Percentiles rank a stretch among this genome's conserved stretches.
phyloP scores from a whole-genome alignment of 2,113 vertebrate genomes.

The Ciconia boyciana region DNA sequence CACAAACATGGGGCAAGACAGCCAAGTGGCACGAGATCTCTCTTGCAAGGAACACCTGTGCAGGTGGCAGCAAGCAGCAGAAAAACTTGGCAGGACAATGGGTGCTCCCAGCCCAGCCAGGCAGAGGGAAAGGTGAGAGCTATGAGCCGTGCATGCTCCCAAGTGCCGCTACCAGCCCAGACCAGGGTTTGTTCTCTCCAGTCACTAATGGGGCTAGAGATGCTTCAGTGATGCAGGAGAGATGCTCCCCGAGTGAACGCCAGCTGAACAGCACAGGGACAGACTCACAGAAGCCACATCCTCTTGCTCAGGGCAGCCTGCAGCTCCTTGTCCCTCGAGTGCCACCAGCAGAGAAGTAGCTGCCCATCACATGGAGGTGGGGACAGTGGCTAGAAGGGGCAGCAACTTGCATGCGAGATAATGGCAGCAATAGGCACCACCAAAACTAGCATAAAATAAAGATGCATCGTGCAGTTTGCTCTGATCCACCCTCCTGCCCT shows the following conservation, averaged over 20 bases:
- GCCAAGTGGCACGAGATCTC: neutral
- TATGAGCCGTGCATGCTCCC: accelerated
- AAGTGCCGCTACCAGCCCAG: neutral
- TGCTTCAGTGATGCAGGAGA: neutral
- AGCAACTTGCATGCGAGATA: neutral
- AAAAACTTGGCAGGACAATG: neutral
- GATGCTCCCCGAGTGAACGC: neutral
- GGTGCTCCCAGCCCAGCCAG: accelerated
- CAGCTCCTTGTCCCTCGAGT: neutral
- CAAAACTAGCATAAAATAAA: neutral
- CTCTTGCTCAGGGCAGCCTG: neutral
- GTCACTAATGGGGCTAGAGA: neutral
- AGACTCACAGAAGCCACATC: neutral
- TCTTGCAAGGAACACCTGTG: neutral
- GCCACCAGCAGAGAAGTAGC: neutral
- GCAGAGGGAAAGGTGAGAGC: neutral
- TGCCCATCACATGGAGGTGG: neutral
- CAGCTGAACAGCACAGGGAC: neutral
- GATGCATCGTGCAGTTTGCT: neutral
- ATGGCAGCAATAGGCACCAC: neutral
- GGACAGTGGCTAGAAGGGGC: neutral
- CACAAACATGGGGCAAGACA: neutral
- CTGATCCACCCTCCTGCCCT: neutral
- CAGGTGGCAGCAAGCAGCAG: neutral
- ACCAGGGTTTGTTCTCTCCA: neutral